Percentiles rank a stretch among this genome's conserved stretches.
phyloP scores from a whole-genome alignment of 2,888 invertebrate species.

The Drosophila siamana region DNA sequence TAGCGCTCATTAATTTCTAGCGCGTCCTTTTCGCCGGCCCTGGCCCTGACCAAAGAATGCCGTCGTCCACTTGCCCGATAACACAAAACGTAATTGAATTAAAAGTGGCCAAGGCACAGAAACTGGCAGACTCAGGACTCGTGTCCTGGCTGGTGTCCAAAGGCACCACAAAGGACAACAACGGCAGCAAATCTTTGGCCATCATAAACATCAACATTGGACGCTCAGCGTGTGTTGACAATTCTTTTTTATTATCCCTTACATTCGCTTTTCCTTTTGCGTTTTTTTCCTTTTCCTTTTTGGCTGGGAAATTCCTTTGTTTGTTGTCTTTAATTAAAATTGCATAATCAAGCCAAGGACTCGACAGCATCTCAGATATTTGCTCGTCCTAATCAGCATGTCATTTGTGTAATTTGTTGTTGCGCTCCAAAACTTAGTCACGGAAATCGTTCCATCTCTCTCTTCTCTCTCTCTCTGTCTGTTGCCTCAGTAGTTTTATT shows the following conservation, averaged over 20 bases:
- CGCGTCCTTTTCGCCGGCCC: constrained; percentile 35
- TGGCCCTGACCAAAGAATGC: not conserved
- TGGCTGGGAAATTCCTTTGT: constrained; percentile 30
- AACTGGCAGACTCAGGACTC: constrained; percentile 9
- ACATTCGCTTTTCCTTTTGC: constrained; percentile 3
- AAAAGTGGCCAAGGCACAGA: constrained; percentile 64
- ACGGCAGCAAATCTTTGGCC: constrained; percentile 17
- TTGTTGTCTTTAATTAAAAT: constrained; percentile 70
- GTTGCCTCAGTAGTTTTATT: constrained; percentile 50
- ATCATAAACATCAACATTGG: constrained; percentile 65
- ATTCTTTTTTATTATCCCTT: constrained; percentile 31
- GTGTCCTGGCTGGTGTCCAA: not conserved
- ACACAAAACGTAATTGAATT: constrained; percentile 78
- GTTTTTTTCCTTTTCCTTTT: not conserved
- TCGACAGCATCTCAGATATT: constrained; percentile 41
- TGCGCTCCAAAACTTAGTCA: constrained; percentile 31
- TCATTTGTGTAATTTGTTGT: constrained; percentile 72
- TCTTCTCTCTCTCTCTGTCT: constrained; percentile 9
- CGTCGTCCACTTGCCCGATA: constrained; percentile 38
- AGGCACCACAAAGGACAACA: constrained; percentile 18
- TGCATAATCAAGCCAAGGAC: constrained; percentile 60
- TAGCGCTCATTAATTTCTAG: constrained; percentile 82
- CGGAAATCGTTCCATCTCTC: constrained; percentile 9
- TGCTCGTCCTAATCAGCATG: constrained; percentile 69
- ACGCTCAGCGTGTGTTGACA: constrained; percentile 47